Base-by-base conservation (phyloP, 2,113 vertebrate genomes). In the Scopus umbretta region DNA sequence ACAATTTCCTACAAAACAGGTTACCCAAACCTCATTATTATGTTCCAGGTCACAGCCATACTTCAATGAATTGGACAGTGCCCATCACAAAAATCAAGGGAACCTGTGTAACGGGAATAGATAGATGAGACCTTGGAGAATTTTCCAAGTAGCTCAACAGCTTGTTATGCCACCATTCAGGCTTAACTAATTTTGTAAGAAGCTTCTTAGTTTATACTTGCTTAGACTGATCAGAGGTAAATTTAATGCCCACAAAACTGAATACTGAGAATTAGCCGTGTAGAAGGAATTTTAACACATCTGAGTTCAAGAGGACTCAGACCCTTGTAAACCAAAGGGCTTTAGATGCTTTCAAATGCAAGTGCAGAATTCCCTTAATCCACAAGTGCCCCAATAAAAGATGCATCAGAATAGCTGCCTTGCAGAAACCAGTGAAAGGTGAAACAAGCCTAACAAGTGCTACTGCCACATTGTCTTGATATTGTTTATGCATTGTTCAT, bases 61-160 rank as follows among this genome's bases (percentile, higher is more conserved):
- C 14, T 50, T 74, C 2, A 6, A 55, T 47, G 45, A 68, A 50
- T 34, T 52, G n/a, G 30, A 66, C 52, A 45, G 29, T 18, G 21
- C 12, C 42, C 16, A 9, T 52, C 61, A 47, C 11, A 74, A 75
- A 81, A 79, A 38, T 19, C 0, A 0, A 52, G 30, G 30, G 3
- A 75, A 43, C 12, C 2, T 84, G 71, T 91, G 16, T 3, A 34
- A 52, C 13, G 75, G 42, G 19, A 85, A 70, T 17, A 92, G 9
- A 27, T 16, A 68, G 27, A 43, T 0, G 5, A 84, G n/a, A 79
- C 10, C 17, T 79, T 4, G 4, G 59, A 66, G 55, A 85, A 43
- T 85, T 81, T 75, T 92, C 42, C 42, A 29, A 59, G 42, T 55
- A 55, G 32, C 29, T 71, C 29, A 59, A 23, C 10, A 61, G 19